These are phyloP conservation scores for Theretra japonica DNA, from an alignment of 2,888 invertebrate genomes.

Conservation along the genomic window DNA sequence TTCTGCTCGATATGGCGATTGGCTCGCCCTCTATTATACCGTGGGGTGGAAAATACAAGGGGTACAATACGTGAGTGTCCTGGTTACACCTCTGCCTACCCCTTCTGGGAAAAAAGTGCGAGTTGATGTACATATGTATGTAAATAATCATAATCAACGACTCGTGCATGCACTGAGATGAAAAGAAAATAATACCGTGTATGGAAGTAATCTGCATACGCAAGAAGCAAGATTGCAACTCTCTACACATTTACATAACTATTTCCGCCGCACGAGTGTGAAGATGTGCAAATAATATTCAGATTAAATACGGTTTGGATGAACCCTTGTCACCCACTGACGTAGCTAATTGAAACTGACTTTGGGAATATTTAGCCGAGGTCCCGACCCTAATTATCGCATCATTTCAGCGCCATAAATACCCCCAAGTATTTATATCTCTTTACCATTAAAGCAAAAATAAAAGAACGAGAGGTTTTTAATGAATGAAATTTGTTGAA, in stretches of 20 bases:
- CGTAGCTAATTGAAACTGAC: constrained; percentile 57
- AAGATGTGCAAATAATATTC: constrained; percentile 40
- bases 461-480: not conserved
- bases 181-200: not conserved
- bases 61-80: no score
- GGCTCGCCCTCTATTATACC: no score
- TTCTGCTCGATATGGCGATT: no score
- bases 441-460: not conserved
- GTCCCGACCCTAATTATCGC: constrained; percentile 23
- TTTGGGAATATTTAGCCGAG: constrained; percentile 41
- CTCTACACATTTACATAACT: constrained; percentile 10
- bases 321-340: constrained; percentile 56
- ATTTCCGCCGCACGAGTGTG: constrained; percentile 23
- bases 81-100: no score
- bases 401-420: constrained; percentile 23
- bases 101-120: no score
- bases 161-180: not conserved
- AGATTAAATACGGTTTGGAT: constrained; percentile 38
- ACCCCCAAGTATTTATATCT: constrained; percentile 19
- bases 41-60: no score
- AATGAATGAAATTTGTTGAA: not conserved
- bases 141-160: no score
- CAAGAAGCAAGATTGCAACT: constrained; percentile 21
- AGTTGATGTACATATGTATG: no score
- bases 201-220: constrained; percentile 6